Evolutionary conservation across 1,140 invertebrate genomes (phyloP).

Genomic region (Aphaenogaster floridana): DNA sequence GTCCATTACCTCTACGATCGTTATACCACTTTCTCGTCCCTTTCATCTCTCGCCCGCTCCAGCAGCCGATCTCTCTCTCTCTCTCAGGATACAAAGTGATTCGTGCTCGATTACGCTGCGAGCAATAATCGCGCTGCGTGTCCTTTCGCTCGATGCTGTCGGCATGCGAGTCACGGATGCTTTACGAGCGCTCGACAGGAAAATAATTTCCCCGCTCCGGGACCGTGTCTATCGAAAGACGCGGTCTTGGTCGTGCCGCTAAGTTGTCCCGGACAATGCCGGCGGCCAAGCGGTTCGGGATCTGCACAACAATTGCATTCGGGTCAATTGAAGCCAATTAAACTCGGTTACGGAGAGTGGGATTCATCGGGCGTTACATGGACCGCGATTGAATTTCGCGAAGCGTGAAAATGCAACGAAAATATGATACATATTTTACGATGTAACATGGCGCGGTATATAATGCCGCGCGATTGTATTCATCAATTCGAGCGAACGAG

Average conservation of each 20-base stretch:
- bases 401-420: neutral
- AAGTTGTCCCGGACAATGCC: constrained; percentile 5
- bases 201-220: neutral
- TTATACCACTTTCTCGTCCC: neutral
- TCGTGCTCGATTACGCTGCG: neutral
- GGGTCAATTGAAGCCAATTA: constrained; percentile 11
- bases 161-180: neutral
- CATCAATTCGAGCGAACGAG: neutral
- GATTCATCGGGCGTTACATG: neutral
- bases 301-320: neutral
- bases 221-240: neutral
- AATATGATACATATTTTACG: neutral
- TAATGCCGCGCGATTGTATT: neutral
- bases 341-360: neutral
- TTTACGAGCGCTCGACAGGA: neutral
- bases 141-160: neutral
- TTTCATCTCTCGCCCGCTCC: neutral
- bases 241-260: neutral
- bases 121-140: neutral
- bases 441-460: neutral
- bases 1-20: constrained; percentile 16
- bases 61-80: neutral
- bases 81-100: neutral
- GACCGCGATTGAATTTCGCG: neutral
- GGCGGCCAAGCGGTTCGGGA: neutral